Conservation (phyloP, 2,888 invertebrate species). For the Leptopilina myrica region DNA sequence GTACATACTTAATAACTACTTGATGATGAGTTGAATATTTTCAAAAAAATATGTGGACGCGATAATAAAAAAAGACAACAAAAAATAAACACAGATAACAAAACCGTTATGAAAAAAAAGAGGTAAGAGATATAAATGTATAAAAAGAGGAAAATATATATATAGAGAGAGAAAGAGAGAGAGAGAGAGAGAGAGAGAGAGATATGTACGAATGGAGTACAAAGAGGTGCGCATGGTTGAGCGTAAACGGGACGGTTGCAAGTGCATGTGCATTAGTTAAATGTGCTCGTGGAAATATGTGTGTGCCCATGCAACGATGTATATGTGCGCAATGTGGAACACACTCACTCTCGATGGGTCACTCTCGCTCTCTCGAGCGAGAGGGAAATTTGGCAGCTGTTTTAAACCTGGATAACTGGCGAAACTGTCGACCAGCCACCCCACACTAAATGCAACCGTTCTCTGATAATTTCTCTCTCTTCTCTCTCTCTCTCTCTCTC, state of each 20-base stretch:
- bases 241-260: constrained; percentile 49
- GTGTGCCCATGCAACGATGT: constrained; percentile 44
- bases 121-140: constrained; percentile 1
- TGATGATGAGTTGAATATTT: neutral
- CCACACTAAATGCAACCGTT: constrained; percentile 44
- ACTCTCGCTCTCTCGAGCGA: constrained; percentile 75
- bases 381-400: constrained; percentile 77
- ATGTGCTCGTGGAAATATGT: constrained; percentile 35
- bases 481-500: constrained; percentile 45
- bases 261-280: constrained; percentile 34
- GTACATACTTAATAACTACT: neutral
- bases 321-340: constrained; percentile 68
- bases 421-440: constrained; percentile 65
- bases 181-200: too few relatives aligned
- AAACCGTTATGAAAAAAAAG: neutral
- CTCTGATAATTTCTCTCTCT: constrained; percentile 36
- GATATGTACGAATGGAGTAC: constrained; percentile 27
- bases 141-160: neutral
- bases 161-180: neutral
- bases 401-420: constrained; percentile 73
- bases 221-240: constrained; percentile 49
- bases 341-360: constrained; percentile 75
- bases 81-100: neutral
- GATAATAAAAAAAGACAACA: neutral
- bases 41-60: neutral